Conservation (phyloP, 2,797 vertebrate genomes). For the Uromys caudimaculatus region DNA sequence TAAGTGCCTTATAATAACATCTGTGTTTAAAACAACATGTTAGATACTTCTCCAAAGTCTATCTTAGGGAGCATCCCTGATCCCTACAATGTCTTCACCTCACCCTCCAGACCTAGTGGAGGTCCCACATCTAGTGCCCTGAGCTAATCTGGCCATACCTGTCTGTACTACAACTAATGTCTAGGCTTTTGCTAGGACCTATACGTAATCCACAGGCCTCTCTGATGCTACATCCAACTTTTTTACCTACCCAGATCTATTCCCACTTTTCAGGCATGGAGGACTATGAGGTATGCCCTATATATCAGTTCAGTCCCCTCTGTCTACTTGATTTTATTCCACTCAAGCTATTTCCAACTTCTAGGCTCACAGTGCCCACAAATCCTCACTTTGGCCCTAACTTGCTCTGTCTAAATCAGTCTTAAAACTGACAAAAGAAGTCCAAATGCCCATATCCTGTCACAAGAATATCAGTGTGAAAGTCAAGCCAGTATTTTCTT, state of each 20-base stretch:
- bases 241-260: not conserved
- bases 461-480: not conserved
- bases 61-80: not conserved
- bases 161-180: not conserved
- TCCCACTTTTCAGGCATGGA: not conserved
- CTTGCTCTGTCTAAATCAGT: not conserved
- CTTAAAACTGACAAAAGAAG: not conserved
- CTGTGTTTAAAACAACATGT: constrained; percentile 21
- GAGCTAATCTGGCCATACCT: not conserved
- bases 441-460: not conserved
- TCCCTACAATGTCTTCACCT: too few relatives aligned
- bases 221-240: not conserved
- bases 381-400: not conserved
- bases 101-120: not conserved
- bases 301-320: not conserved
- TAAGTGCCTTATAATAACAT: not conserved
- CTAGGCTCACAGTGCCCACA: not conserved
- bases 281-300: too few relatives aligned
- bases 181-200: not conserved
- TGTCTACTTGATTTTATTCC: not conserved
- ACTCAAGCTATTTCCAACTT: not conserved
- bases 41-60: not conserved
- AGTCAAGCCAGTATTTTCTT: not conserved
- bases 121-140: too few relatives aligned
- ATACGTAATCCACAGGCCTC: not conserved